Evolutionary conservation across 2,888 invertebrate species (phyloP).

Genomic region (Hypomecis atomaria): DNA sequence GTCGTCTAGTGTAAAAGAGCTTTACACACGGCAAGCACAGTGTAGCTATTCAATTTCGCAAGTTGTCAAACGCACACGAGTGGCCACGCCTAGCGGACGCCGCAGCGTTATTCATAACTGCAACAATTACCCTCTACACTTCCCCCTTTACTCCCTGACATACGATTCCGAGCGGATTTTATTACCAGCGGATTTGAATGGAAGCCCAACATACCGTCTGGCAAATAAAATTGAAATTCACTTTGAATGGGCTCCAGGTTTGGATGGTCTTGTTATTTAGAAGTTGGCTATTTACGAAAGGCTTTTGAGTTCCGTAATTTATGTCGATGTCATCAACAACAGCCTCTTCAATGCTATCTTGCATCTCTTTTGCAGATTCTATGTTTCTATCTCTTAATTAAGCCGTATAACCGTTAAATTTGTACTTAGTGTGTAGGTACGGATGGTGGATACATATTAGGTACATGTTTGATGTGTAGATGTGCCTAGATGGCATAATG

Average conservation of each 20-base stretch:
- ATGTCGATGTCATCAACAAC: no score
- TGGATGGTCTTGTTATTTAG: background rate
- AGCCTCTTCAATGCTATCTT: no score
- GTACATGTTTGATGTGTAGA: no score
- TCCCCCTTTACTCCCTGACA: conserved; percentile 10
- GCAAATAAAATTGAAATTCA: conserved; percentile 1
- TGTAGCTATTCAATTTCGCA: conserved; percentile 66
- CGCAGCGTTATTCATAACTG: conserved; percentile 51
- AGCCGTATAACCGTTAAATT: no score
- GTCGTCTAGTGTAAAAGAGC: background rate
- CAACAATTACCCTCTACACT: conserved; percentile 42
- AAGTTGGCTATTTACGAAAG: no score
- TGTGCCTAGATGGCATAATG: no score
- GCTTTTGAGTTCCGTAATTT: no score
- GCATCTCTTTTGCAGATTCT: no score
- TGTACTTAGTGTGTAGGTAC: no score
- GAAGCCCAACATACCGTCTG: background rate
- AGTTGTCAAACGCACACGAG: conserved; percentile 67
- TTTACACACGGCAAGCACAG: conserved; percentile 30
- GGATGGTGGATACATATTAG: no score
- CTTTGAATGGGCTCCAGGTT: background rate
- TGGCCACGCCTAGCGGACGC: conserved; percentile 43
- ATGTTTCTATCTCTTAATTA: no score
- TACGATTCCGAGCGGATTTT: conserved; percentile 14
- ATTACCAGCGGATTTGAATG: background rate